Evolutionary conservation across 2,113 vertebrate species (phyloP).

Genomic region (Calyptommatus sinebrachiatus): DNA sequence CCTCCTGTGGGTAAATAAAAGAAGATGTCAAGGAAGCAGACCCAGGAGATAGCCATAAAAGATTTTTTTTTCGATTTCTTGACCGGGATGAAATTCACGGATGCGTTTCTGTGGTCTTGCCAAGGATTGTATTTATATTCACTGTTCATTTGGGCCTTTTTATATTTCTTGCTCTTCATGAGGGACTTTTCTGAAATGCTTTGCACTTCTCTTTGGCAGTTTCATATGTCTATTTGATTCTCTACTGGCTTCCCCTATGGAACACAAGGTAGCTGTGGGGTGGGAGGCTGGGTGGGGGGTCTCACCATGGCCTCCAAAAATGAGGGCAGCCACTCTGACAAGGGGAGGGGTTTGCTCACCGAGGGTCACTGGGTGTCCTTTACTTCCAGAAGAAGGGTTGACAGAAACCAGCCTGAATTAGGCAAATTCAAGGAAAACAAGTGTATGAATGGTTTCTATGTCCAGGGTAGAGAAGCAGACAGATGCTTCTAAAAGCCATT

Average conservation of each 20-base stretch:
- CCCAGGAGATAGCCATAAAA: background rate
- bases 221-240: background rate
- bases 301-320: background rate
- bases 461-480: too few relatives aligned
- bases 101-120: background rate
- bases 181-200: background rate
- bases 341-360: too few relatives aligned
- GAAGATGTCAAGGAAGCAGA: too few relatives aligned
- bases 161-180: background rate
- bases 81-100: background rate
- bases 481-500: too few relatives aligned
- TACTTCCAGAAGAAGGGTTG: too few relatives aligned
- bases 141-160: background rate
- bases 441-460: too few relatives aligned
- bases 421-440: too few relatives aligned
- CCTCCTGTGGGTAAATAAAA: rapidly evolving
- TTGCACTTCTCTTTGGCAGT: rapidly evolving
- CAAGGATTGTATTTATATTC: background rate
- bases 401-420: too few relatives aligned
- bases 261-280: background rate
- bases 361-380: too few relatives aligned
- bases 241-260: background rate
- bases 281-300: background rate
- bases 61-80: background rate
- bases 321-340: background rate